Conservation (phyloP, 2,113 vertebrate species). For the cattle (Bos taurus) region ARS-UCD2.0 NC_037331.1:56779501-56780000, state of each 20-base stretch:
- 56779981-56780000: neutral
- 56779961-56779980: neutral
- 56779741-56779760: neutral
- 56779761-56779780: neutral
- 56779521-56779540: neutral
- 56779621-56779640: neutral
- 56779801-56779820: neutral
- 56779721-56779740: neutral
- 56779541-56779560: neutral
- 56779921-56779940: neutral
- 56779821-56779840: constrained; percentile 6
- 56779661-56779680: neutral
- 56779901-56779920: neutral
- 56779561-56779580: neutral
- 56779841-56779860: neutral
- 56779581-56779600: neutral
- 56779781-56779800: neutral
- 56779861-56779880: neutral
- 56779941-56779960: neutral
- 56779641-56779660: neutral
- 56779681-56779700: neutral
- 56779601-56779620: neutral
- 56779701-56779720: neutral
- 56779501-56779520: neutral
- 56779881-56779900: neutral